Evolutionary conservation across 2,888 invertebrate species (phyloP), one percentile per base, ranked within the genome.

Genomic region (Xanthorhoe spadicearia): DNA sequence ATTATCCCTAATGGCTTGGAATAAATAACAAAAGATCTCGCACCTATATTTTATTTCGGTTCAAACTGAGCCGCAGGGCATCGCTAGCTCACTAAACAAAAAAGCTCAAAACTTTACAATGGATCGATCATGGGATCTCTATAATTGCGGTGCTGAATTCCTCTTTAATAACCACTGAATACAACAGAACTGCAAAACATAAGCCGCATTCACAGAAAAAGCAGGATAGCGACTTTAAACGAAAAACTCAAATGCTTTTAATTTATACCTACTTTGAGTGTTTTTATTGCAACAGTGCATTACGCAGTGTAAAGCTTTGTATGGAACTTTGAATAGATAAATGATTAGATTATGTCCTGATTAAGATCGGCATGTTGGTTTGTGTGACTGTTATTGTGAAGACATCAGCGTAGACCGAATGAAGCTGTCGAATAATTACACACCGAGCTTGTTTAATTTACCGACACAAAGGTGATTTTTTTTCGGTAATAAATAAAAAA

Each of bases 91-190:
- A 18, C 46, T n/a, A 53, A 53, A 46, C 49, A 59, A 64, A 64
- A 64, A 58, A 48, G 15, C 19, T 49, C 18, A 23, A 49, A 59
- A 59, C 15, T 23, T 15, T n/a, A 53, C 53, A 58, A 18, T 59
- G 52, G 52, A 65, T 56, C 55, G 46, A 60, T 55, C 59, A 65
- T 65, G 61, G 61, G 61, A 60, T 65, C 60, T 51, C 35, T 51
- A 19, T 64, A 65, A 65, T 65, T 65, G 56, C 35, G 5, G 55
- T 15, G 48, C 28, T 61, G 56, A 28, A 65, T 65, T 61, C 65
- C 60, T 49, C 1, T 58, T 57, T 64, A 64, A 63, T 35, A 52
- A 58, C 58, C 38, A 23, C 58, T 59, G 58, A 59, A 54, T 58
- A 64, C 52, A 58, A 64, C 49, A 64, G 23, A 48, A 54, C 53